Evolutionary conservation across 35 echinoderm and acorn worm genomes (phyloP).

Genomic region (Apostichopus parvimensis): DNA sequence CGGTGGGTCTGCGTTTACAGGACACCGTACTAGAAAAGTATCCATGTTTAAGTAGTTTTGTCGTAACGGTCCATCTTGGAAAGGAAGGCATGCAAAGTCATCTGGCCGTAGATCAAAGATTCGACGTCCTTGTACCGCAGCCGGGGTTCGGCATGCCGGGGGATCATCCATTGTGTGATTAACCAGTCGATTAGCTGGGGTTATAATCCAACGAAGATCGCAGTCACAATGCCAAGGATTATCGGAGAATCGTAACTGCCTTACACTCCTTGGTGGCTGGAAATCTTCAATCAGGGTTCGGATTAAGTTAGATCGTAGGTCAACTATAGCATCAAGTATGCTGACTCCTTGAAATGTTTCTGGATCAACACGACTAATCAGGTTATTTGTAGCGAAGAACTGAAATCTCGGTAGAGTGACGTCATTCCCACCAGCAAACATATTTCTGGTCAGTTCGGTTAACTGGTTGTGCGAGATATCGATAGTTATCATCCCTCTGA

Average conservation of each 20-base stretch:
- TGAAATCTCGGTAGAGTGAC: neutral
- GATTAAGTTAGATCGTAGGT: constrained; percentile 10
- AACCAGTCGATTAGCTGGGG: neutral
- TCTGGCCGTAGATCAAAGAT: neutral
- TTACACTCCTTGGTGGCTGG: neutral
- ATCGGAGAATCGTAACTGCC: neutral
- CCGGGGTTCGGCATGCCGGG: neutral
- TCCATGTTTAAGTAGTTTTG: constrained; percentile 43
- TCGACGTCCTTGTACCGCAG: neutral
- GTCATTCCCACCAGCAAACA: constrained; percentile 6
- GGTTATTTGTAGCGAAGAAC: constrained; percentile 18
- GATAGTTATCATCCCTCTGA: neutral
- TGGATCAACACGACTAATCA: neutral
- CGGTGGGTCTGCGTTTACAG: constrained; percentile 19
- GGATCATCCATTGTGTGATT: neutral
- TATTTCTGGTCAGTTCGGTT: constrained; percentile 1
- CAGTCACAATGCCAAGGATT: constrained; percentile 46
- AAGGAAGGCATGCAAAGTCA: constrained; percentile 29
- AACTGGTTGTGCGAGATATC: constrained; percentile 34
- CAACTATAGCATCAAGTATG: neutral
- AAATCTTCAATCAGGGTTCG: neutral
- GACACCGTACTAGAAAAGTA: constrained; percentile 15
- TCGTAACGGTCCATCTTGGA: constrained; percentile 14
- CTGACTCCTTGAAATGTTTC: constrained; percentile 10
- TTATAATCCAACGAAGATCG: constrained; percentile 22